A percentile compares a stretch with the other conserved stretches of the same genome.
Evolutionary conservation across 2,113 vertebrate species (phyloP).

Genomic region (Acinonyx jubatus): DNA sequence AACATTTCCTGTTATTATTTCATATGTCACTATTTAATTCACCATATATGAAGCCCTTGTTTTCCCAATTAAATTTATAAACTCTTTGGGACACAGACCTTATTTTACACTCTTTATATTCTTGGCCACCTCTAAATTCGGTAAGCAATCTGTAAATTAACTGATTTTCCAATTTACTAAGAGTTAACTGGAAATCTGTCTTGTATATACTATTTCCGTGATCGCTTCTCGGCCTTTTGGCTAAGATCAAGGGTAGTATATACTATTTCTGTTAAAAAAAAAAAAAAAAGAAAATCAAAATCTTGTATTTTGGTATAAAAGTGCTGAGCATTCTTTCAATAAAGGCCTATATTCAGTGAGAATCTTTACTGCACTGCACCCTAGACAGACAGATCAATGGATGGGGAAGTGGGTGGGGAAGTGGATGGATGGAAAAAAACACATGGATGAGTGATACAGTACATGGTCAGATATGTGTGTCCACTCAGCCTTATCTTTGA

Average conservation of each 20-base stretch:
- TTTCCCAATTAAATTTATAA: constrained; percentile 22
- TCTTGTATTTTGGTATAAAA: neutral
- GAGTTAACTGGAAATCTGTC: neutral
- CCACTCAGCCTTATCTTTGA: neutral
- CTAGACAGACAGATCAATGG: neutral
- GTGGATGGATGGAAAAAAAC: neutral
- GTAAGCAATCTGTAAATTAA: neutral
- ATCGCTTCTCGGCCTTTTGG: too few species aligned
- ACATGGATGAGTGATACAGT: neutral
- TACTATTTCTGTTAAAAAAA: neutral
- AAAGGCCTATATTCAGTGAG: neutral
- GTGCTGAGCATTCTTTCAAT: neutral
- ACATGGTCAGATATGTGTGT: neutral
- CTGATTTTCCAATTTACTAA: constrained; percentile 16
- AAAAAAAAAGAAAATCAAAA: constrained; percentile 33
- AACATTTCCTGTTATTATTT: constrained; percentile 1
- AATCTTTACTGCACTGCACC: neutral
- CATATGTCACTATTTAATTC: constrained; percentile 21
- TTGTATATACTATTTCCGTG: neutral
- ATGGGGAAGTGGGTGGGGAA: neutral
- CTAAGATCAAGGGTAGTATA: too few species aligned
- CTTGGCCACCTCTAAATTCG: constrained; percentile 1
- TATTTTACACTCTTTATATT: constrained; percentile 12
- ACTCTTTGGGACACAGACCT: neutral
- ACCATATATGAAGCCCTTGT: neutral